Conservation (phyloP, 2,797 vertebrate species). For the Parauchenoglanis punctatus region DNA sequence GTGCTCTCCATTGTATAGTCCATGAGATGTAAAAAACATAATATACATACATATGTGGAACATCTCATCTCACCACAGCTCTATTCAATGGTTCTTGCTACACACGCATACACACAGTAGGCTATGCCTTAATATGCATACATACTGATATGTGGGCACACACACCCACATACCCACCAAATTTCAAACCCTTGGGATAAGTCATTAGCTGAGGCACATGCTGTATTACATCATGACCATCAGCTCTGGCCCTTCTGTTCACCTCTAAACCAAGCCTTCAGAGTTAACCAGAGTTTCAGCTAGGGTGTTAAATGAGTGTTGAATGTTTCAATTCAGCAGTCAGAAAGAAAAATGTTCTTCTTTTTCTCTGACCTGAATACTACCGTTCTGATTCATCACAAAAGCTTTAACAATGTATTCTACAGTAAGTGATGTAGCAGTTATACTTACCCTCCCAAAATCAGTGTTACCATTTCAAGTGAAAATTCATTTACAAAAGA, state of each 20-base stretch:
- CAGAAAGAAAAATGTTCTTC: background rate
- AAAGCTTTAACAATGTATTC: background rate
- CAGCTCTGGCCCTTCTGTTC: background rate
- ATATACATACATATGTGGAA: background rate
- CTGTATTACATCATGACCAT: background rate
- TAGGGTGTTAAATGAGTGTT: background rate
- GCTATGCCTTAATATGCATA: background rate
- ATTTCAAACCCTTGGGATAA: background rate
- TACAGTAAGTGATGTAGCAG: conserved; percentile 5
- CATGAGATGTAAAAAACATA: background rate
- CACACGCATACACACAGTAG: background rate
- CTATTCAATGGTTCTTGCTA: background rate
- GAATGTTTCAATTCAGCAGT: background rate
- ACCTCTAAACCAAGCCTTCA: conserved; percentile 3
- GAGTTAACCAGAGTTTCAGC: background rate
- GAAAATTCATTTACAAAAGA: conserved; percentile 26
- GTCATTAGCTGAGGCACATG: conserved; percentile 4
- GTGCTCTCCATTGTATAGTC: background rate
- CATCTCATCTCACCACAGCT: background rate
- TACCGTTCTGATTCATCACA: background rate
- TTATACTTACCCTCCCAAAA: conserved; percentile 3
- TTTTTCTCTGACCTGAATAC: background rate
- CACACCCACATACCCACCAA: background rate
- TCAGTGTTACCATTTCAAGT: conserved; percentile 27
- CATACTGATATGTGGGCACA: background rate